Base-by-base conservation (phyloP, 1,140 invertebrate species). In the Hypothenemus hampei region DNA sequence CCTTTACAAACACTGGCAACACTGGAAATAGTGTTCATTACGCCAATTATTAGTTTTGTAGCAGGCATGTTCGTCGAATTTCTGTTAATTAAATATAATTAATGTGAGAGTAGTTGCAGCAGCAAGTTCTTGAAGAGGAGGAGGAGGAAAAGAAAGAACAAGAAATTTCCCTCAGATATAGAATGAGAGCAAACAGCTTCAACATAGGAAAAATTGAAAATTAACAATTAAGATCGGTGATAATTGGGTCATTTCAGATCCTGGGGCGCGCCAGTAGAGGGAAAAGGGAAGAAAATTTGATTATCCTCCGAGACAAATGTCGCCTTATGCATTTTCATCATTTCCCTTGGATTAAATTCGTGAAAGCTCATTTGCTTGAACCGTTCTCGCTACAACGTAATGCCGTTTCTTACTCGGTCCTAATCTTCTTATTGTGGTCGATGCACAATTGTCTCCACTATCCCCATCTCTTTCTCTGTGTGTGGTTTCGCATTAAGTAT, bases 1-100 rank as follows among this genome's bases (percentile, higher is more conserved):
- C n/a, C n/a, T n/a, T n/a, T n/a, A n/a, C n/a, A n/a, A n/a, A n/a
- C n/a, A 60, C 53, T 49, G 49, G 47, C 47, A 46, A 35, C 47
- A 54, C 39, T 47, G 21, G 46, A 41, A 60, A 35, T 53, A 44
- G 44, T 44, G 54, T 57, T 53, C 48, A 57, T 60, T 60, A 60
- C 53, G 54, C 49, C 59, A 60, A 57, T 60, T 60, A 60, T 60
- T 60, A 60, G 59, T 60, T 60, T 57, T 57, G 59, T 47, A 33
- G 44, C 36, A 48, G 49, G n/a, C n/a, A n/a, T n/a, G n/a, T n/a
- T n/a, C n/a, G n/a, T 44, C 44, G 50, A 57, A 53, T 60, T 60
- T 41, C 48, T 33, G 45, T 52, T 60, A 60, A 57, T 60, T 57
- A 60, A 60, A 60, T 56, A 56, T 55, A 41, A 54, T 55, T 33